Evolutionary conservation across 2,888 invertebrate species (phyloP), one percentile per base, ranked within the genome.

Genomic region (Xestia sexstrigata): DNA sequence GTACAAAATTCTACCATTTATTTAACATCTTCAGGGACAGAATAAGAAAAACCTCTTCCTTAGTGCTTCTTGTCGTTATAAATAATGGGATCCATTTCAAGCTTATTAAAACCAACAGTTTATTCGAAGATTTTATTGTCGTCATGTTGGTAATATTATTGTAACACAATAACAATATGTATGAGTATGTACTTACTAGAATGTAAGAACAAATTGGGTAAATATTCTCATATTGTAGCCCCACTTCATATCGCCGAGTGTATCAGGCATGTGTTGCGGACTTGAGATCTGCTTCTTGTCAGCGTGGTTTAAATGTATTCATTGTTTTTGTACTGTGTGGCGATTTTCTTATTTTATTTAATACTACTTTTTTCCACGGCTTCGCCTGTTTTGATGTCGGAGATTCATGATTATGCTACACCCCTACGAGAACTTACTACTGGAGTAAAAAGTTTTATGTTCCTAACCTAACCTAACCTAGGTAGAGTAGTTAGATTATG

Each of bases 281-380:
- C 69, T 35, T 1, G 15, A 76, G 47, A 39, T 39, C 45, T 79
- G 79, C 9, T 55, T 30, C 17, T 47, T 79, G 30, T 79, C 78
- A 79, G 1, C 15, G 0, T 47, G 17, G 26, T 55, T 35, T 35
- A 45, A 52, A 9, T 39, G 11, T 47, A 17, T 26, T 45, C 20
- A 6, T 26, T 49, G 73, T 30, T 42, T 69, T 65, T 30, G 42
- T 42, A 42, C 8, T 55, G n/a, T 30, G 13, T 45, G 2, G 3
- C 11, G 23, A 9, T 45, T n/a, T 55, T 13, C 30, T 30, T 45
- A 7, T 49, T 49, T 47, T 2, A 39, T 30, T 68, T 66, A 1
- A 15, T 67, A 35, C 17, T 63, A 13, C 1, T n/a, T 39, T 39
- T 39, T 4, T 2, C 23, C 23, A 13, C 8, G 63, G 58, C 7